Evolutionary conservation across 1,140 invertebrate species (phyloP).

Genomic region (Campoletis sonorensis): DNA sequence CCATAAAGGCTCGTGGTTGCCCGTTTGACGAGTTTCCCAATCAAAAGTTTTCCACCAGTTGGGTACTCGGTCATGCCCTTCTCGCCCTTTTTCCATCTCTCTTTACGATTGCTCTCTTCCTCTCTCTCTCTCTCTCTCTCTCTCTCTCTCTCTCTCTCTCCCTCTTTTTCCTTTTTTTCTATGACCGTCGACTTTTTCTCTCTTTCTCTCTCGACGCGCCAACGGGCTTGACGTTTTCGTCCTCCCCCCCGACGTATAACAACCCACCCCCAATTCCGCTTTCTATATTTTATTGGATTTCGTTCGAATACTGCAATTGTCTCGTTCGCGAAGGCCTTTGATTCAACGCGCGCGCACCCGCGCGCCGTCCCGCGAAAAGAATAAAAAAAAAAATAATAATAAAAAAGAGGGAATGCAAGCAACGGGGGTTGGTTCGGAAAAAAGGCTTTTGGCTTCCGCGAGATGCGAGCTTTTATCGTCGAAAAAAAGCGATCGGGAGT

Average conservation of each 20-base stretch:
- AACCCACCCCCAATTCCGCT: conserved; percentile 41
- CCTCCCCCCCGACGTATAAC: conserved; percentile 23
- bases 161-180: conserved; percentile 40
- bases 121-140: neutral
- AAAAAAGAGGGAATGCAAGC: neutral
- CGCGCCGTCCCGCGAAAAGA: no score
- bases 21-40: conserved; percentile 68
- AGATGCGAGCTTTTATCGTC: conserved; percentile 16
- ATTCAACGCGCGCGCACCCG: conserved; percentile 34
- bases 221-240: conserved; percentile 43
- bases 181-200: conserved; percentile 19
- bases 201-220: conserved; percentile 31
- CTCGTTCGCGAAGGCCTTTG: conserved; percentile 54
- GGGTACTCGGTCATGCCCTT: conserved; percentile 51
- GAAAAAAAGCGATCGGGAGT: conserved; percentile 32
- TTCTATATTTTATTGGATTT: conserved; percentile 64
- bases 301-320: conserved; percentile 62
- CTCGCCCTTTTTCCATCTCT: conserved; percentile 40
- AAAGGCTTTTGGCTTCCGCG: neutral
- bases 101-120: conserved; percentile 1
- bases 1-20: conserved; percentile 48
- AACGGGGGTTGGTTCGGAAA: conserved; percentile 12
- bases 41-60: conserved; percentile 64
- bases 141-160: conserved; percentile 28
- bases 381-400: conserved; percentile 26